Conservation (phyloP, 2,113 vertebrate genomes). For the Promerops cafer region DNA sequence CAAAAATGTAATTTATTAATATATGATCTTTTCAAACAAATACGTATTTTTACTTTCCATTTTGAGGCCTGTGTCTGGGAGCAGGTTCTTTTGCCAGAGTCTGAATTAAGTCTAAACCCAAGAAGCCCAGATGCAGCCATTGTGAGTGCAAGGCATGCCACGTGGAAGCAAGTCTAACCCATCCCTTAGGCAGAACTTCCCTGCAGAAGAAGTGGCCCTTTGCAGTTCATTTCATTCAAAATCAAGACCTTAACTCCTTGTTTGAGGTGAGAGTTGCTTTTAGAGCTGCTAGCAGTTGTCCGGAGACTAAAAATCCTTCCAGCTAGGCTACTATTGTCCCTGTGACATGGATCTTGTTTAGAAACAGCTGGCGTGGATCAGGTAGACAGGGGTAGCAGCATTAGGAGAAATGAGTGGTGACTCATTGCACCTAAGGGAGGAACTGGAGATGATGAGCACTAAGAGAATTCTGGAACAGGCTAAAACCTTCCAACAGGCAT, state of each 20-base stretch:
- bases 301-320: background rate
- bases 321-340: background rate
- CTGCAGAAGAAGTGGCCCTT: background rate
- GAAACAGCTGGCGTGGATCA: background rate
- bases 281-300: background rate
- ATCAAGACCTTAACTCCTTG: background rate
- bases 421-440: background rate
- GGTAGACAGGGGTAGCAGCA: background rate
- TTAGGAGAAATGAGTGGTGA: background rate
- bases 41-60: background rate
- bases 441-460: background rate
- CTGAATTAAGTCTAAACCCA: background rate
- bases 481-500: background rate
- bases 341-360: background rate
- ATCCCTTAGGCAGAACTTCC: background rate
- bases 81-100: background rate
- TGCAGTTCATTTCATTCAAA: background rate
- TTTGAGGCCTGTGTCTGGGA: background rate
- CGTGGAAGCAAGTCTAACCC: background rate
- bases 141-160: background rate
- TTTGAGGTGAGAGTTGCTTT: background rate
- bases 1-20: background rate
- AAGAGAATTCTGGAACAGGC: background rate
- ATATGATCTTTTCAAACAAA: background rate
- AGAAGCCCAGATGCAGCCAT: background rate